Conservation (phyloP, 2,888 invertebrate genomes). For the Trisateles emortualis region DNA sequence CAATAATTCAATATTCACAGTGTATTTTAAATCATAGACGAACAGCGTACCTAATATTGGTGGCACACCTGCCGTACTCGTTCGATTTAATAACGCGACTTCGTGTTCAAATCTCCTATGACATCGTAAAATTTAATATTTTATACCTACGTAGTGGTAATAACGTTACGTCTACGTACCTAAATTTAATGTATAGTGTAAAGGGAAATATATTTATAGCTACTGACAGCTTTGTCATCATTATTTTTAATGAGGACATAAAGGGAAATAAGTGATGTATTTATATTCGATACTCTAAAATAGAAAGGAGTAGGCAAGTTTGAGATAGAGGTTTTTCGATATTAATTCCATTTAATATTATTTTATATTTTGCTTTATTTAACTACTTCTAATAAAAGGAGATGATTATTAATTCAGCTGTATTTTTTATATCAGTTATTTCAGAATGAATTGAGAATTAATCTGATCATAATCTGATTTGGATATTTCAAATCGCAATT, state of each 20-base stretch:
- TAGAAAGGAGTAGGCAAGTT: too few relatives aligned
- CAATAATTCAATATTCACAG: conserved; percentile 32
- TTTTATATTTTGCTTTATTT: too few relatives aligned
- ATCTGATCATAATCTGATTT: too few relatives aligned
- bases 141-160: conserved; percentile 33
- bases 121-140: conserved; percentile 71
- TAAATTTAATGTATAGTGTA: conserved; percentile 1
- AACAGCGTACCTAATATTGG: conserved; percentile 63
- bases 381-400: too few relatives aligned
- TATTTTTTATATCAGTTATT: too few relatives aligned
- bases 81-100: conserved; percentile 79
- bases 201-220: background rate
- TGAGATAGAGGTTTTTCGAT: too few relatives aligned
- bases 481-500: too few relatives aligned
- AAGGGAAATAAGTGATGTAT: conserved; percentile 10
- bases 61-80: conserved; percentile 70
- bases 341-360: too few relatives aligned
- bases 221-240: background rate
- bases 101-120: conserved; percentile 71
- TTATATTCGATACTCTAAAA: too few relatives aligned
- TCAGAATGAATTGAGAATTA: too few relatives aligned
- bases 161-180: background rate
- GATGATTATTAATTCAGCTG: too few relatives aligned
- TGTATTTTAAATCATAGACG: conserved; percentile 53
- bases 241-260: conserved; percentile 5